A percentile compares a stretch with the other conserved stretches of the same genome.
phyloP scores from a whole-genome alignment of 35 echinoderm and acorn worm species.

The Eucidaris tribuloides region DNA sequence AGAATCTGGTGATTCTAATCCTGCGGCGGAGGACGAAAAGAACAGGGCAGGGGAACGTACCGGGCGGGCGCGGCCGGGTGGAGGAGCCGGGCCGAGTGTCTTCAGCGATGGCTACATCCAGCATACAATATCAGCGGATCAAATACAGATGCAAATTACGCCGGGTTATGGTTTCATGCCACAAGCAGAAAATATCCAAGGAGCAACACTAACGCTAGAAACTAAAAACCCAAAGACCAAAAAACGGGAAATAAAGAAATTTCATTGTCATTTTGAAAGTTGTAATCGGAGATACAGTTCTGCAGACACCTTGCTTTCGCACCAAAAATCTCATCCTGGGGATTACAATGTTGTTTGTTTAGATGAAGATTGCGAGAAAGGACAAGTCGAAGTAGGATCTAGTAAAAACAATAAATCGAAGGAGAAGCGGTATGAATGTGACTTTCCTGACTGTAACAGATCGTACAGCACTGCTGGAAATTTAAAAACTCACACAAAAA shows the following conservation, averaged over 20 bases:
- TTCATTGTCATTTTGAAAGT: conserved; percentile 76
- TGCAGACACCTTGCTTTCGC: conserved; percentile 3
- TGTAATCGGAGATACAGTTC: conserved; percentile 32
- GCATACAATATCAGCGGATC: conserved; percentile 84
- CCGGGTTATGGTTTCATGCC: conserved; percentile 83
- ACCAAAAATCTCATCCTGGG: conserved; percentile 2
- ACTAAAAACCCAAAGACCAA: conserved; percentile 87
- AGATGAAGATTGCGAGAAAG: conserved; percentile 18
- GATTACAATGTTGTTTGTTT: not conserved
- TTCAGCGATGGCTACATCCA: conserved; percentile 81
- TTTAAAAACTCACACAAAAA: conserved; percentile 95
- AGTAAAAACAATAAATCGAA: conserved; percentile 53
- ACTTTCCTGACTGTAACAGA: conserved; percentile 41
- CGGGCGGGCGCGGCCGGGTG: not conserved
- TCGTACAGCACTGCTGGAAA: conserved; percentile 95
- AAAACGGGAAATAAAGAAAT: conserved; percentile 74
- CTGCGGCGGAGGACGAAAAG: not conserved
- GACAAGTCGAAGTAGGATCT: not conserved
- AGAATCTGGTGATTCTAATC: conserved; percentile 11
- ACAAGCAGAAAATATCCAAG: conserved; percentile 65
- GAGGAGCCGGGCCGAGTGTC: not conserved
- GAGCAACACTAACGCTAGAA: conserved; percentile 83
- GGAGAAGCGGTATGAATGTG: conserved; percentile 62
- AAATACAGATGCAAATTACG: conserved; percentile 98
- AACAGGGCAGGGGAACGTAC: not conserved